Conservation (phyloP, 2,113 vertebrate species). For the Chloebia gouldiae region DNA sequence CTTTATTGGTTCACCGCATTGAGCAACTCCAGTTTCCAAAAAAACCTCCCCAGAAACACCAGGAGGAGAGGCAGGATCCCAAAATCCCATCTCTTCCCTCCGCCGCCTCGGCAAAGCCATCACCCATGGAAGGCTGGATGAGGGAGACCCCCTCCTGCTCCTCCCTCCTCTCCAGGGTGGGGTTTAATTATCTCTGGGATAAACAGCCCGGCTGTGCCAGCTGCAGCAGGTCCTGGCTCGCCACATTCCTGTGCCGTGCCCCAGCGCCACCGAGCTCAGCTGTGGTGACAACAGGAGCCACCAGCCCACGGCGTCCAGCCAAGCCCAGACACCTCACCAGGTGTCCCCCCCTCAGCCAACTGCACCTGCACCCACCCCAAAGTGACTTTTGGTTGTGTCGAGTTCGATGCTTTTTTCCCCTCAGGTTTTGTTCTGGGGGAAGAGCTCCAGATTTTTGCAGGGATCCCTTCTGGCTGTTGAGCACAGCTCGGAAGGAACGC, state of each 20-base stretch:
- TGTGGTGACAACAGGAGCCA: not conserved
- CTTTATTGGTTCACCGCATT: fast-evolving
- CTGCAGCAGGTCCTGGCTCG: not conserved
- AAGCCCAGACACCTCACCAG: fast-evolving
- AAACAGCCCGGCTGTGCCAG: not conserved
- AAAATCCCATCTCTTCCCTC: not conserved
- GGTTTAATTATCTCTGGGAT: not conserved
- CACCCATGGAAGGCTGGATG: fast-evolving
- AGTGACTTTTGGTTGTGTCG: fast-evolving
- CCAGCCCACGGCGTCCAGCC: not conserved
- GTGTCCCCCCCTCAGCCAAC: not conserved
- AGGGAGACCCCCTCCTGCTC: not conserved
- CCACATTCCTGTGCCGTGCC: not conserved
- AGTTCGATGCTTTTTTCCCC: fast-evolving
- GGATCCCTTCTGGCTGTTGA: not conserved
- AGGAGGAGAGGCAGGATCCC: not conserved
- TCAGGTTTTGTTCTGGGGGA: not conserved
- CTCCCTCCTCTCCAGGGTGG: not conserved
- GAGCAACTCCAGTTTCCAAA: not conserved
- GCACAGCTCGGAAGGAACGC: fast-evolving
- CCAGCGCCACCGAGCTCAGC: not conserved
- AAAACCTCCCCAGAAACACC: not conserved
- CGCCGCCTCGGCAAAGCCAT: fast-evolving
- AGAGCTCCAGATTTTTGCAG: not conserved
- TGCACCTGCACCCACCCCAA: fast-evolving